Conservation (phyloP, 2,113 vertebrate species). For the Esox niger region DNA sequence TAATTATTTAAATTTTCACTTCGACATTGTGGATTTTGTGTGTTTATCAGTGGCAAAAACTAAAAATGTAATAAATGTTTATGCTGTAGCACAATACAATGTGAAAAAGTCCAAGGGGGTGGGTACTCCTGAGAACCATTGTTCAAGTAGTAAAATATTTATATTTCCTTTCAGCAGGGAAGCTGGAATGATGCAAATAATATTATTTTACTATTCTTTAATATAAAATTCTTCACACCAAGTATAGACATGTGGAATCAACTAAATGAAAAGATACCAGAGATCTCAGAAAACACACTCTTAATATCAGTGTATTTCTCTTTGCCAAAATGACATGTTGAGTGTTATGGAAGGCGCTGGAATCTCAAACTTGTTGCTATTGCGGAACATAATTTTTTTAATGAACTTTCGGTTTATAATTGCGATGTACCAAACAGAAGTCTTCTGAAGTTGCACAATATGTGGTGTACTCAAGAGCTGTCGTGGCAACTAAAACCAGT, state of each 20-base stretch:
- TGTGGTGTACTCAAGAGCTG: conserved; percentile 31
- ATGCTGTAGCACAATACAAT: no score
- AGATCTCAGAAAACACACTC: conserved; percentile 36
- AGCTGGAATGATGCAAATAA: conserved; percentile 66
- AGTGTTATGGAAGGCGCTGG: conserved; percentile 12
- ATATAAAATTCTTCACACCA: conserved; percentile 70
- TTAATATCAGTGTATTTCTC: conserved; percentile 51
- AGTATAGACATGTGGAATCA: conserved; percentile 54
- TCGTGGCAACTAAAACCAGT: conserved; percentile 40
- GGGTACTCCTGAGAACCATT: no score
- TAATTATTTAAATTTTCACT: no score
- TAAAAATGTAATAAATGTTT: no score
- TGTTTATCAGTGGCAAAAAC: no score
- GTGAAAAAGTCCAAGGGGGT: no score
- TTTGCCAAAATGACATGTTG: conserved; percentile 46
- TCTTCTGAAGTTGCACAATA: conserved; percentile 62
- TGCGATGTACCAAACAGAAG: conserved; percentile 28
- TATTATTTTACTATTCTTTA: conserved; percentile 66
- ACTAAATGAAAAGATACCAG: conserved; percentile 38
- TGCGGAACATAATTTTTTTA: conserved; percentile 51
- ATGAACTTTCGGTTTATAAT: conserved; percentile 55
- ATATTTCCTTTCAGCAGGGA: conserved; percentile 27
- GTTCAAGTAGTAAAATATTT: no score
- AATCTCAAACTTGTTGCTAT: conserved; percentile 39
- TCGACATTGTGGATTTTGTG: no score